Evolutionary conservation across 2,888 invertebrate species (phyloP), one percentile per base, ranked within the genome.

Genomic region (Belgica antarctica): DNA sequence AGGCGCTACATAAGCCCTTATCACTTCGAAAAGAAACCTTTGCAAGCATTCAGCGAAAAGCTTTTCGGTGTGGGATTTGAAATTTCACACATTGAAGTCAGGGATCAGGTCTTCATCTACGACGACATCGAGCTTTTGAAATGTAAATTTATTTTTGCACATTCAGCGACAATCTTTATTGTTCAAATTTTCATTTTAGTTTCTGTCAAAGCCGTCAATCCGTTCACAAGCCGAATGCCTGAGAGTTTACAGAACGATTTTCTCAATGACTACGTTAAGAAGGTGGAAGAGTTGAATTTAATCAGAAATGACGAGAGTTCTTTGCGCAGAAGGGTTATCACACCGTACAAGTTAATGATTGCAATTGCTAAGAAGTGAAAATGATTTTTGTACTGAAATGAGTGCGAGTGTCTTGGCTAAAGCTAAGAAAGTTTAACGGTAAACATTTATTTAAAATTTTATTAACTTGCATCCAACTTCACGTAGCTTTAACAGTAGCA

Each of bases 161-260:
- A 22, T 52, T 52, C 10, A 34, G 5, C 19, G n/a, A 8, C 4
- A 52, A 52, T 22, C 52, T 15, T 52, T 15, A 15, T 46, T 46
- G 8, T 34, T 24, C 52, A 7, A 3, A 61, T 73, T 62, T 68
- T 72, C 69, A 57, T 65, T 72, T 52, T 78, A 88, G 89, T 85
- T 75, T 86, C 88, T 52, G 82, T 87, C 0, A 80, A 82, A 72
- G 89, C 90, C 0, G 84, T 90, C 2, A 89, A 87, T 75, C 90
- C 90, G 0, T 90, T 89, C 75, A 75, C 86, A 70, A 80, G 82
- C 4, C 81, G 84, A 59, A 85, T 90, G 62, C 86, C 89, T 0
- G 76, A 79, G 1, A 77, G 83, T 0, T 75, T 85, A 19, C 83
- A 83, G 46, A 82, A 85, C 1, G 83, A 85, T 5, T 90, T 86